Evolutionary conservation across 2,113 vertebrate genomes (phyloP).

Genomic region (Aptenodytes patagonicus): DNA sequence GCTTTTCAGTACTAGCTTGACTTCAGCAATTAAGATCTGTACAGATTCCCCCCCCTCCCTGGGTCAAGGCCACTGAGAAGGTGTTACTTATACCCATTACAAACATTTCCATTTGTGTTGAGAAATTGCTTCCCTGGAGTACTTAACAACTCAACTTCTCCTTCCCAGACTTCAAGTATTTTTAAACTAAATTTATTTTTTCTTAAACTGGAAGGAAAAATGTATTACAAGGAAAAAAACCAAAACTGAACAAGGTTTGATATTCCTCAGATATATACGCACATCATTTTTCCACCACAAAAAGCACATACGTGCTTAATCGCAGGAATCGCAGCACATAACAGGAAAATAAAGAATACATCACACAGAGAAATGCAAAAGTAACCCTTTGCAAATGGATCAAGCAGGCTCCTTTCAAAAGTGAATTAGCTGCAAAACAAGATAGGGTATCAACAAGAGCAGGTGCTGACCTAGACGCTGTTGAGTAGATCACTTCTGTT

Average conservation of each 20-base stretch:
- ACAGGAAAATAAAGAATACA: neutral
- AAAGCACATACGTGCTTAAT: neutral
- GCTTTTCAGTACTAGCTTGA: neutral
- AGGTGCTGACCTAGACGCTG: neutral
- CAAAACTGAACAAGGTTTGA: neutral
- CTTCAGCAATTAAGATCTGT: constrained; percentile 4
- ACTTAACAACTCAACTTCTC: neutral
- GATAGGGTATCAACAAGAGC: neutral
- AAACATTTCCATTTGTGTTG: constrained; percentile 30
- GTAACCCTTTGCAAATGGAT: neutral
- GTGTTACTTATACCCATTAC: neutral
- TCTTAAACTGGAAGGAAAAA: neutral
- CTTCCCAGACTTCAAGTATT: neutral
- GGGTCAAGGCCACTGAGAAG: neutral
- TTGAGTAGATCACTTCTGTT: neutral
- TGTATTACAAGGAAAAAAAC: neutral
- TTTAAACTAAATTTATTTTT: neutral
- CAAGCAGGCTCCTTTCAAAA: neutral
- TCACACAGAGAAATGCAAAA: neutral
- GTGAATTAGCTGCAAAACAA: neutral
- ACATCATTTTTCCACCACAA: neutral
- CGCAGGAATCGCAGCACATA: neutral
- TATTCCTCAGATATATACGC: neutral
- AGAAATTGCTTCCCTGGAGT: constrained; percentile 16
- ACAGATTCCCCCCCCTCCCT: neutral